Conservation (phyloP, 2,888 invertebrate species). For the Tigriopus californicus region DNA sequence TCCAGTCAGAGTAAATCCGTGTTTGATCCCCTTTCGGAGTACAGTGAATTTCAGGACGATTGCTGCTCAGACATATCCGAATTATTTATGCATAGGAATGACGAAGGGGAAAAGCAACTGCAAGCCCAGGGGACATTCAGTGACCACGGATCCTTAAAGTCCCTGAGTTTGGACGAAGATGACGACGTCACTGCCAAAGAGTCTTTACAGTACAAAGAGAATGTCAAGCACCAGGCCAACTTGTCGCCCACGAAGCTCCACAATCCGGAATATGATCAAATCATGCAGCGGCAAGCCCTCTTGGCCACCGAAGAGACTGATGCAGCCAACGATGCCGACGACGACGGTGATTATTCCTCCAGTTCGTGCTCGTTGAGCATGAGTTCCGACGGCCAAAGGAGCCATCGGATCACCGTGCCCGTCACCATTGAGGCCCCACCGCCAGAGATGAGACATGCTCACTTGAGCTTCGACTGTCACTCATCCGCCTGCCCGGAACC, state of each 20-base stretch:
- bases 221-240: too few species aligned
- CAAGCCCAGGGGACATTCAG: not conserved
- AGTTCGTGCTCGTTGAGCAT: conserved; percentile 4
- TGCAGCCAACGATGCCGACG: not conserved
- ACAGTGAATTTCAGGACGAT: conserved; percentile 13
- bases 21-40: conserved; percentile 3
- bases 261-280: not conserved
- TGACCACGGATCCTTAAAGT: not conserved
- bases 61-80: conserved; percentile 11
- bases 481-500: not conserved
- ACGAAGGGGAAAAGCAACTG: not conserved
- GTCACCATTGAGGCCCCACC: conserved; percentile 11
- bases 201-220: not conserved
- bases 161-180: conserved; percentile 5
- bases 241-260: too few species aligned
- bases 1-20: not conserved
- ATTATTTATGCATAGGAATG: not conserved
- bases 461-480: not conserved
- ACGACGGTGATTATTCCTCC: not conserved
- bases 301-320: not conserved
- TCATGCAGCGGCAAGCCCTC: not conserved
- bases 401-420: conserved; percentile 9
- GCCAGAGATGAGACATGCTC: conserved; percentile 3
- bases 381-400: not conserved
- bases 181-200: not conserved